These are phyloP conservation scores for Sycophila texana DNA, from an alignment of 2,888 invertebrate species.

Conservation along the genomic window DNA sequence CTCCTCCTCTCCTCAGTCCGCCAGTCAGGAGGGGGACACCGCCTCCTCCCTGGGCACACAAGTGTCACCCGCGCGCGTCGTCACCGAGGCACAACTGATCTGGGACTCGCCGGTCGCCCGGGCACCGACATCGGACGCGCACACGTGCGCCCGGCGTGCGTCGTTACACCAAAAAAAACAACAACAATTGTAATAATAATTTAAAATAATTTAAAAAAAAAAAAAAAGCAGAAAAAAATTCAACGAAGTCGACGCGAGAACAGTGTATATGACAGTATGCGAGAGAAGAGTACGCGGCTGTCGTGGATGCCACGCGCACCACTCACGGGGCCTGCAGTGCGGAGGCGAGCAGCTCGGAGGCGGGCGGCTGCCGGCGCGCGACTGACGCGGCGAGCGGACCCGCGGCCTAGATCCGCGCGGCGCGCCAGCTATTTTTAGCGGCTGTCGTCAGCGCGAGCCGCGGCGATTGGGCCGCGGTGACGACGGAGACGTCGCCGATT, in stretches of 20 bases:
- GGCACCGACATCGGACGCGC: background rate
- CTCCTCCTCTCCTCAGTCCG: slow-evolving; percentile 9
- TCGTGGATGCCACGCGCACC: background rate
- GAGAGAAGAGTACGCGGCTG: background rate
- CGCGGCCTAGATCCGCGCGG: slow-evolving; percentile 72
- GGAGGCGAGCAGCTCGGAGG: background rate
- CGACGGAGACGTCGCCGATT: slow-evolving; percentile 59
- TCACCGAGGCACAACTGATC: background rate
- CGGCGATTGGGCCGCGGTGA: slow-evolving; percentile 67
- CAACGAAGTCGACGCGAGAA: too few relatives aligned
- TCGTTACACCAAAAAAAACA: background rate
- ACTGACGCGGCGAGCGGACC: slow-evolving; percentile 68
- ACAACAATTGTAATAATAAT: too few relatives aligned
- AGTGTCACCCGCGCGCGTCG: background rate
- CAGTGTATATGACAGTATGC: too few relatives aligned
- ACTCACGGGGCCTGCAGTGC: background rate
- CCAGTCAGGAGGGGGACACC: background rate
- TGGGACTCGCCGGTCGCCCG: background rate
- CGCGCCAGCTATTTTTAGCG: slow-evolving; percentile 70
- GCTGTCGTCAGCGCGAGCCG: slow-evolving; percentile 65
- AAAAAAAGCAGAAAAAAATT: too few relatives aligned
- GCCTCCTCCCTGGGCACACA: background rate
- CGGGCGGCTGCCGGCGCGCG: slow-evolving; percentile 73
- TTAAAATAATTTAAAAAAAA: too few relatives aligned
- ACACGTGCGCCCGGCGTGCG: background rate